phyloP scores from a whole-genome alignment of 2,888 invertebrate species.

The Carcina quercana region DNA sequence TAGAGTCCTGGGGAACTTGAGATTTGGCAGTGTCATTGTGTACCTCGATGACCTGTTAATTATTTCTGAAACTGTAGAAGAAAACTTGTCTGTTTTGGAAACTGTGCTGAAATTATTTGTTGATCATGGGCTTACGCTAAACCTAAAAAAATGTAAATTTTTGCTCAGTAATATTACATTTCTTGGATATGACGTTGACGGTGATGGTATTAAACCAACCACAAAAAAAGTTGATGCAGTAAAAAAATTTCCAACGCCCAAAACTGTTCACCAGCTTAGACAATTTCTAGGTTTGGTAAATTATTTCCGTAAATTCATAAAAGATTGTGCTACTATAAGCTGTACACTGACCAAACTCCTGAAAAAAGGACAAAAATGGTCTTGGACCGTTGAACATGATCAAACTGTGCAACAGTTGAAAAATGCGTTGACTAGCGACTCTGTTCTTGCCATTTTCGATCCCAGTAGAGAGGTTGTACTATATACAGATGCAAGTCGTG shows the following conservation, averaged over 20 bases:
- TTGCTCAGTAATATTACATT: conserved; percentile 18
- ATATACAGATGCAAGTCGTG: conserved; percentile 34
- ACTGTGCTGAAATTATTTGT: conserved; percentile 11
- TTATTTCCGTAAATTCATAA: conserved; percentile 30
- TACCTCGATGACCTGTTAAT: conserved; percentile 12
- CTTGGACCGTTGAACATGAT: conserved; percentile 10
- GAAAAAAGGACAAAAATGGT: conserved; percentile 15
- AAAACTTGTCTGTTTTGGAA: conserved; percentile 11
- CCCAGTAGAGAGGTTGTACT: conserved; percentile 18
- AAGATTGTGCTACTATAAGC: conserved; percentile 21
- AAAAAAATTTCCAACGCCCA: conserved; percentile 16
- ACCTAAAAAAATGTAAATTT: conserved; percentile 23
- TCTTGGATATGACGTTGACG: conserved; percentile 19
- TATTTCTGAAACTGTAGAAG: conserved; percentile 10
- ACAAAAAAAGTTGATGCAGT: conserved; percentile 18
- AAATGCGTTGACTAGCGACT: conserved; percentile 9
- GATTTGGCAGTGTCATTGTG: conserved; percentile 11
- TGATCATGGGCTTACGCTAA: conserved; percentile 19
- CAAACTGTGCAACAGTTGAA: conserved; percentile 11
- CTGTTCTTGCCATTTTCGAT: conserved; percentile 19
- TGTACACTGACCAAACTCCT: conserved; percentile 21
- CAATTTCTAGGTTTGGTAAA: conserved; percentile 22
- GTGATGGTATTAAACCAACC: conserved; percentile 13
- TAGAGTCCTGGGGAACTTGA: conserved; percentile 9
- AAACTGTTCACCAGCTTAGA: conserved; percentile 16